These are phyloP conservation scores for Limnephilus marmoratus DNA, from an alignment of 2,888 invertebrate genomes.

Conservation along the genomic window DNA sequence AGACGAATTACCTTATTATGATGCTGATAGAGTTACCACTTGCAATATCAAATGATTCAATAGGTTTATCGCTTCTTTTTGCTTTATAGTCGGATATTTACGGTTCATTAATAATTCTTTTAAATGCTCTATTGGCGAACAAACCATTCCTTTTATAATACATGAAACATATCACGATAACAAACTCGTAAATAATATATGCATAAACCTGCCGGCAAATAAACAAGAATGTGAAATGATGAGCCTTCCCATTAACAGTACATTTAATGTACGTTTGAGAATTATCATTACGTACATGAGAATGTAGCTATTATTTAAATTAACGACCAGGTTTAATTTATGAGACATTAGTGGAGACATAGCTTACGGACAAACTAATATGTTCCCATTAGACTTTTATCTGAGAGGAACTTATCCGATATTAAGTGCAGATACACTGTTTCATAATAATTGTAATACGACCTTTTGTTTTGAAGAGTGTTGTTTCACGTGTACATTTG, in stretches of 20 bases:
- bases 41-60: background rate
- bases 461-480: background rate
- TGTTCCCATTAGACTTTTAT: background rate
- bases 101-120: background rate
- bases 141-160: background rate
- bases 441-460: background rate
- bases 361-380: background rate
- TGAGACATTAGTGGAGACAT: background rate
- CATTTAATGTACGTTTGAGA: background rate
- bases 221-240: background rate
- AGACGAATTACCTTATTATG: too few relatives aligned
- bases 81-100: background rate
- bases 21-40: too few relatives aligned
- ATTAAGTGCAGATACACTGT: background rate
- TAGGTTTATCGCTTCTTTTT: background rate
- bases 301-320: background rate
- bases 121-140: background rate
- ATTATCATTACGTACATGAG: background rate
- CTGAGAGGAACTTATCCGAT: background rate
- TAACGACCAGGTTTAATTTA: background rate
- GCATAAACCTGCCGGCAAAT: background rate
- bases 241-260: background rate
- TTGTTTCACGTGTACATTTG: too few relatives aligned
- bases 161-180: background rate
- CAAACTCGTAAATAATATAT: background rate